Base-by-base conservation (phyloP, 2,888 invertebrate genomes). In the Acheta domesticus region DNA sequence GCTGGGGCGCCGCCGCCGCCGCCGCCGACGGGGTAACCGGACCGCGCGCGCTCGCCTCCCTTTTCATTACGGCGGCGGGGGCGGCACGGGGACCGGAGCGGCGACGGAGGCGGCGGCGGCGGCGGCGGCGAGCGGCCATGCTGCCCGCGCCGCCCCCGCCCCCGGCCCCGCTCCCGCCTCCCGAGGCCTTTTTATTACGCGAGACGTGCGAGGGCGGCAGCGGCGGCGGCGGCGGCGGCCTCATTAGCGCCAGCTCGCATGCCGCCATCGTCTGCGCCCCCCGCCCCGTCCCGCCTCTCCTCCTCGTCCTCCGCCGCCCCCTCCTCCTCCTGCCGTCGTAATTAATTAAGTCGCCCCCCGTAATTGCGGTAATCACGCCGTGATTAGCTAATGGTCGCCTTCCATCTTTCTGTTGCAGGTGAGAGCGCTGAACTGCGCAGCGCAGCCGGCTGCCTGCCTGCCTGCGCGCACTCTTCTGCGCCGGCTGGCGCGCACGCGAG, bases 391-490 rank as follows among this genome's bases (percentile, higher is more conserved):
- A 62, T 62, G 16, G 62, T 62, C n/a, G 62, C 16, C n/a, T 14
- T 62, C n/a, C 62, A n/a, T 62, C 62, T 62, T 62, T 62, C 62
- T 62, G 62, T 62, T 62, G 62, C 62, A 62, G 62, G 62, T 62
- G 62, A 62, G 62, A 19, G 62, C 36, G 62, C 62, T 62, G 14
- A n/a, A n/a, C n/a, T 62, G 62, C 16, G 14, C 16, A 4, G n/a
- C 62, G 62, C 19, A 16, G 62, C 62, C 5, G 62, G 62, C 16
- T 62, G 62, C 5, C 62, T 14, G 16, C 0, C 62, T 62, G 62
- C 8, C 62, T n/a, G 62, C 62, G 62, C 16, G 62, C 8, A 62
- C n/a, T 62, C 62, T 19, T 62, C 62, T 62, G n/a, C n/a, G 16
- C n/a, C 62, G 3, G 62, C 62, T 14, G 5, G 62, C 62, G 3